Conservation (phyloP, 2,797 vertebrate species). For the Tenualosa ilisha region DNA sequence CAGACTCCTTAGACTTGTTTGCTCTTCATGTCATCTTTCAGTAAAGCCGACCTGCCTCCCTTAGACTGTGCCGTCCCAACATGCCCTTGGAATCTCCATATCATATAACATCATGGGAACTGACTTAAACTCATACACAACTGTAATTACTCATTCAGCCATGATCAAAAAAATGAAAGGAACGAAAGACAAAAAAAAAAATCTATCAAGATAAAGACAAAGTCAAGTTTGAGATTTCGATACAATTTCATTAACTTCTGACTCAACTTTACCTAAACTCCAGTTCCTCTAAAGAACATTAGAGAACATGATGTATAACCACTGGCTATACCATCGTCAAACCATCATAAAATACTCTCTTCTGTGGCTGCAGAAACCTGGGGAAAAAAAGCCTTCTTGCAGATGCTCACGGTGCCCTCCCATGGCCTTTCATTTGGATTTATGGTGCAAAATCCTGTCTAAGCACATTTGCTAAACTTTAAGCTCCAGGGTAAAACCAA, state of each 20-base stretch:
- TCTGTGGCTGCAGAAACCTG: not conserved
- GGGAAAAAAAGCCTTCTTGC: not conserved
- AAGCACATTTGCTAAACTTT: slow-evolving; percentile 24
- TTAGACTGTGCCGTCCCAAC: slow-evolving; percentile 29
- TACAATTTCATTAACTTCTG: not conserved
- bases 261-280: not conserved
- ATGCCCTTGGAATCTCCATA: slow-evolving; percentile 29
- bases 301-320: not conserved
- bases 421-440: slow-evolving; percentile 19
- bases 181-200: not conserved
- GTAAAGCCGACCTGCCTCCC: slow-evolving; percentile 8
- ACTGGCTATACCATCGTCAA: not conserved
- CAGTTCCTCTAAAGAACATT: not conserved
- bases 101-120: slow-evolving; percentile 27
- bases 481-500: slow-evolving; percentile 13
- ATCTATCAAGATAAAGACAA: not conserved
- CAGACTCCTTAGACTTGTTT: slow-evolving; percentile 31
- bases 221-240: not conserved
- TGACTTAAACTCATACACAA: not conserved
- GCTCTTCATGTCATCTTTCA: slow-evolving; percentile 26
- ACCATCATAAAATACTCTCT: not conserved
- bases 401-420: not conserved
- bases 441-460: slow-evolving; percentile 21
- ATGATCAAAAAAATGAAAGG: not conserved
- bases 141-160: not conserved